These are phyloP conservation scores for Brachyistius frenatus DNA, from an alignment of 2,113 vertebrate species.

Conservation along the genomic window DNA sequence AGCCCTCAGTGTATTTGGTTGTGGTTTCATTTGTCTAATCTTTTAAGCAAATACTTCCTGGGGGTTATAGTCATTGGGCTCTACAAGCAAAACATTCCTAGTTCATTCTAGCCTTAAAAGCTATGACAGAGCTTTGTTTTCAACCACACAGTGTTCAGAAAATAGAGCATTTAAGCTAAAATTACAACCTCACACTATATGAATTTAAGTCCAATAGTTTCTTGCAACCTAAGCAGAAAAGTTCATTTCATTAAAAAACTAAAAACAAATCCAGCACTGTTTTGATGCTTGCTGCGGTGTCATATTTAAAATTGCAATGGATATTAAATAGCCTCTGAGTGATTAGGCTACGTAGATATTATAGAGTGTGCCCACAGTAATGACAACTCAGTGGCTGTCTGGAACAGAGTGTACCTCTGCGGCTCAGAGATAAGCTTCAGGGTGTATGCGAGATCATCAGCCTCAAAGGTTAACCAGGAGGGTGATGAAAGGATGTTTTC, in stretches of 20 bases:
- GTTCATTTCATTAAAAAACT: neutral
- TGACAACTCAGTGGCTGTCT: constrained; percentile 59
- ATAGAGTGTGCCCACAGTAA: constrained; percentile 41
- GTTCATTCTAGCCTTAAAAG: neutral
- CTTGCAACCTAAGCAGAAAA: constrained; percentile 16
- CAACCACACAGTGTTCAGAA: neutral
- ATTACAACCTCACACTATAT: no score
- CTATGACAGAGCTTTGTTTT: neutral
- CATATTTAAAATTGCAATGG: constrained; percentile 21
- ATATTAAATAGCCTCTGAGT: constrained; percentile 29
- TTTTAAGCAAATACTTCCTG: neutral
- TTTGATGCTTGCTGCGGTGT: constrained; percentile 18
- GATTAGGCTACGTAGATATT: constrained; percentile 24
- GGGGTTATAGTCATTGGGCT: neutral
- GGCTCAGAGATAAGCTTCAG: constrained; percentile 63
- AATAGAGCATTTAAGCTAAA: no score
- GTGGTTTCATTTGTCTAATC: neutral
- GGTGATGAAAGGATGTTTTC: constrained; percentile 58
- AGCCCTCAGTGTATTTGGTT: neutral
- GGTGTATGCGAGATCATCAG: constrained; percentile 66
- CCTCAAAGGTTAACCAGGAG: constrained; percentile 74
- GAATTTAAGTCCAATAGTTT: no score
- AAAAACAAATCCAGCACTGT: neutral
- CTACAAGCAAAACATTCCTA: neutral
- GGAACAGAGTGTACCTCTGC: constrained; percentile 48